Evolutionary conservation across 2,113 vertebrate genomes (phyloP).

Genomic region (Sinocyclocheilus maitianheensis): DNA sequence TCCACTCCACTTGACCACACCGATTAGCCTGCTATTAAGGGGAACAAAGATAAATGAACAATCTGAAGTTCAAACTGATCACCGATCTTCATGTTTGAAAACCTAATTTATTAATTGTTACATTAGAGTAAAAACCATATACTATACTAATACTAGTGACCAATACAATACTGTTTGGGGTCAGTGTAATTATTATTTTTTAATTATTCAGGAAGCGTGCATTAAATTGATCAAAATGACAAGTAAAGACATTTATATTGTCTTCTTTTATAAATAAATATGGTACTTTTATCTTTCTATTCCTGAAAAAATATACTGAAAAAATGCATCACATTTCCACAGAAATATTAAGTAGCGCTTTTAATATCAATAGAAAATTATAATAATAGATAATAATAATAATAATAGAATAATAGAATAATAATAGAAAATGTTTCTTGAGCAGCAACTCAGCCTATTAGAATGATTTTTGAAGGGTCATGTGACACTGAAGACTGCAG

Average conservation of each 20-base stretch:
- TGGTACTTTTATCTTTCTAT: not conserved
- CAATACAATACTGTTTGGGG: not conserved
- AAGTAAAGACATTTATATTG: not conserved
- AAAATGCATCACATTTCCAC: not conserved
- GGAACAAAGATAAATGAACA: not conserved
- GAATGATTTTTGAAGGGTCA: not conserved
- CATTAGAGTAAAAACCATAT: not conserved
- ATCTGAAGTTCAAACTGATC: not conserved
- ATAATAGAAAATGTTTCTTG: not conserved
- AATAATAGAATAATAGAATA: not conserved
- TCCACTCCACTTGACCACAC: not conserved
- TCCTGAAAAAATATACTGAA: not conserved
- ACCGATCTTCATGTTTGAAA: not conserved
- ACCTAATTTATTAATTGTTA: not conserved
- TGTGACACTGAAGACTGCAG: not conserved
- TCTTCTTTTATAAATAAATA: not conserved
- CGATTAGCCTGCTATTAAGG: not conserved
- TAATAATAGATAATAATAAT: too few species aligned
- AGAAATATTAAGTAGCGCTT: not conserved
- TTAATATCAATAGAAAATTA: too few species aligned
- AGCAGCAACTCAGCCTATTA: not conserved
- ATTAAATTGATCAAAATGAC: not conserved
- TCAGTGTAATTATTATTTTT: not conserved
- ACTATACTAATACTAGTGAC: not conserved
- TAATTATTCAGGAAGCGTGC: not conserved